These are phyloP conservation scores for Maniola jurtina DNA, from an alignment of 1,140 invertebrate species.

Conservation along the genomic window DNA sequence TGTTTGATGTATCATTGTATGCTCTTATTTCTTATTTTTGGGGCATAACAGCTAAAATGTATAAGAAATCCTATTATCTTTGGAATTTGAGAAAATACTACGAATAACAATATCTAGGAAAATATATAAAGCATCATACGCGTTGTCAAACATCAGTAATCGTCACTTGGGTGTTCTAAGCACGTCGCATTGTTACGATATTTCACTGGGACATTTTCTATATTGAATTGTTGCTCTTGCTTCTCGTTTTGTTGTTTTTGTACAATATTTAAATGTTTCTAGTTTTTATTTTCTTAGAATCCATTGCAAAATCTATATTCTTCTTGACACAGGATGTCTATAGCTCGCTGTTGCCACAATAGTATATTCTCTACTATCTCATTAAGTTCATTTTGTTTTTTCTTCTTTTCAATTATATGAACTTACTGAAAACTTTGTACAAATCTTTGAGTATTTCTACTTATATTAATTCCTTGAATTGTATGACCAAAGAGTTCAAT, in stretches of 20 bases:
- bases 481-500: no score
- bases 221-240: conserved; percentile 21
- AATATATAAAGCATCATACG: neutral
- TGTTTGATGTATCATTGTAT: no score
- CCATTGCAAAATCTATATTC: no score
- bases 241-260: neutral
- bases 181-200: conserved; percentile 11
- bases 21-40: no score
- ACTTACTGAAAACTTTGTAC: no score
- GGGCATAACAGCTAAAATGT: neutral
- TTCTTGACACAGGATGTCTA: no score
- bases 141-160: neutral
- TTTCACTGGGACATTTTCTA: conserved; percentile 13
- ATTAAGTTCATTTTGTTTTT: no score
- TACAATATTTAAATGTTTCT: neutral
- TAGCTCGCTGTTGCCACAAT: no score
- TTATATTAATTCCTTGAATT: no score
- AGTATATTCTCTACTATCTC: no score
- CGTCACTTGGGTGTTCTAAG: conserved; percentile 12
- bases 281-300: neutral
- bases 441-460: no score
- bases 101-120: neutral
- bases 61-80: neutral
- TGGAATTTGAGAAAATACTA: neutral
- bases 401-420: no score